Evolutionary conservation across 2,113 vertebrate species (phyloP).

Genomic region (Pseudorasbora parva): DNA sequence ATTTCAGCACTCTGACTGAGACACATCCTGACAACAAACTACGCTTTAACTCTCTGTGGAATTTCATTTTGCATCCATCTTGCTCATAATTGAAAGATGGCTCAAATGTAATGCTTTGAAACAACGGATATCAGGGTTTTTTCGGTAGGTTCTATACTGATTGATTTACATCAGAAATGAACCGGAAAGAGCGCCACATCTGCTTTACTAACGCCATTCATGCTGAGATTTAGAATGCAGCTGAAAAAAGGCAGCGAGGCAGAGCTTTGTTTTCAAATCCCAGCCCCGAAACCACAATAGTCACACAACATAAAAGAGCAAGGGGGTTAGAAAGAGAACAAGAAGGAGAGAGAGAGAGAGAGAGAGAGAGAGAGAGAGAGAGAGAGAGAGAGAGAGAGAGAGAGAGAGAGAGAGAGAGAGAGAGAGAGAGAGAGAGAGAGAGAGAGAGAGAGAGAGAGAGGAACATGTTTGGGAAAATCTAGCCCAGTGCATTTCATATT

Average conservation of each 20-base stretch:
- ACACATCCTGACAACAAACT: slow-evolving; percentile 1
- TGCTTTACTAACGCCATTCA: slow-evolving; percentile 15
- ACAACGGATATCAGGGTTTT: background rate
- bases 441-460: slow-evolving; percentile 1
- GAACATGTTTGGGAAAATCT: background rate
- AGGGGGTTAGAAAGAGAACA: background rate
- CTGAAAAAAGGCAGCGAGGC: slow-evolving; percentile 23
- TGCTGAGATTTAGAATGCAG: background rate
- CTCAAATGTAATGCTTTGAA: background rate
- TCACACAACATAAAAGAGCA: slow-evolving; percentile 20
- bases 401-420: slow-evolving; percentile 4
- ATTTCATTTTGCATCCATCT: background rate
- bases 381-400: slow-evolving; percentile 6
- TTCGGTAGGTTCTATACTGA: background rate
- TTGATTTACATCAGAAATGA: slow-evolving; percentile 18
- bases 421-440: background rate
- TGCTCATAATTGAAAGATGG: background rate
- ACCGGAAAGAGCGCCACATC: background rate
- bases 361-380: slow-evolving; percentile 4
- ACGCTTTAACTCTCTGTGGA: background rate
- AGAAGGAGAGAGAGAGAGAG: slow-evolving; percentile 6
- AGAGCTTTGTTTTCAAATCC: slow-evolving; percentile 32
- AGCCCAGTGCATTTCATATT: slow-evolving; percentile 1
- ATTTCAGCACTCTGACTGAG: slow-evolving; percentile 12
- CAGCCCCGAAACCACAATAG: slow-evolving; percentile 27